These are phyloP conservation scores for Hirtodrosophila duncani DNA, from an alignment of 2,888 invertebrate species.

Conservation along the genomic window DNA sequence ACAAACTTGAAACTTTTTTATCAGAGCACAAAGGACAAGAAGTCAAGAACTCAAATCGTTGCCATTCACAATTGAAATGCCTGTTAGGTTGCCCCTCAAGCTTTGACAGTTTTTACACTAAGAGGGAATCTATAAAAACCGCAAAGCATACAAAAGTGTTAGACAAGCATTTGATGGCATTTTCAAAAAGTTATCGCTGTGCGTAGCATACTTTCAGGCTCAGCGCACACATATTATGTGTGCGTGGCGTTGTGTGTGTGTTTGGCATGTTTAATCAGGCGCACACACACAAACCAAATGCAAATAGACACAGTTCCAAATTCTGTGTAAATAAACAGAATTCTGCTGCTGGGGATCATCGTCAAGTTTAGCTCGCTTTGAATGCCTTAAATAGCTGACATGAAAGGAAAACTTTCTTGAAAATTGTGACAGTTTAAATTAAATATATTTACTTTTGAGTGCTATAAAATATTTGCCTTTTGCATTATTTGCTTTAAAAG, in stretches of 20 bases:
- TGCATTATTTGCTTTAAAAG: no score
- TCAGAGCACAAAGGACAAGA: conserved; percentile 15
- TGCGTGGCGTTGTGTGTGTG: conserved; percentile 20
- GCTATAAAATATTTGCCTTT: no score
- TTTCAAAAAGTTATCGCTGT: conserved; percentile 24
- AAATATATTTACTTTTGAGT: conserved; percentile 22
- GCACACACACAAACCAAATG: conserved; percentile 45
- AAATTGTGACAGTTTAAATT: no score
- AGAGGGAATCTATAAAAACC: conserved; percentile 12
- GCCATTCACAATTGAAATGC: conserved; percentile 1
- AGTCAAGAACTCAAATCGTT: conserved; percentile 12
- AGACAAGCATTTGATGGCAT: conserved; percentile 40
- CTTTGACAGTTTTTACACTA: conserved; percentile 48
- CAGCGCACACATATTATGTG: background rate
- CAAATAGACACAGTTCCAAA: conserved; percentile 50
- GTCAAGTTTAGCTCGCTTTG: conserved; percentile 32
- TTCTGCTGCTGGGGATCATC: no score
- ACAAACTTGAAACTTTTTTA: conserved; percentile 36
- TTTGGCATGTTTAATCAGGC: conserved; percentile 53
- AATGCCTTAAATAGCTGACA: conserved; percentile 10
- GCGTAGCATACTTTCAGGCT: conserved; percentile 24
- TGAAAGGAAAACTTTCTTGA: conserved; percentile 6
- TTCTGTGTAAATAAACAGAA: conserved; percentile 30
- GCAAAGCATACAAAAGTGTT: conserved; percentile 1
- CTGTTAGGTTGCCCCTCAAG: conserved; percentile 26